Conservation (phyloP, 92 coral and sea anemone genomes). For the Diadumene lineata region DNA sequence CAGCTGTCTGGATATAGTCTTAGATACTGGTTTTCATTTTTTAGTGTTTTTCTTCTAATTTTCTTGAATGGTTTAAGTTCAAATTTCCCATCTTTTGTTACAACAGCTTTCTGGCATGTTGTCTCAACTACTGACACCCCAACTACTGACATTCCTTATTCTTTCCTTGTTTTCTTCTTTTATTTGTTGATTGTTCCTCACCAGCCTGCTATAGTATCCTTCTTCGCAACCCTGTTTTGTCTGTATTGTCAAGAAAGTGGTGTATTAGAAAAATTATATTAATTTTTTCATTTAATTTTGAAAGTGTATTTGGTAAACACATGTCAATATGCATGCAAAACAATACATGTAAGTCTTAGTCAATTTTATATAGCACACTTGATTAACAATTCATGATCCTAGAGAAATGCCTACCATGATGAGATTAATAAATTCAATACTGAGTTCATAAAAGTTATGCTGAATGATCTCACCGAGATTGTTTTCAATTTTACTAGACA, state of each 20-base stretch:
- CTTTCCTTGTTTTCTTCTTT: constrained; percentile 5
- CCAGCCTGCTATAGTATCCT: constrained; percentile 28
- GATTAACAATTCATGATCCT: too few relatives aligned
- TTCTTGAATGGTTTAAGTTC: neutral
- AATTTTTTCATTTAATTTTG: neutral
- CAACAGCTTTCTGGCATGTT: constrained; percentile 1
- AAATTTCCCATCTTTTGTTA: constrained; percentile 21
- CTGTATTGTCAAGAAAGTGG: constrained; percentile 11
- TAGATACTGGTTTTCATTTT: neutral
- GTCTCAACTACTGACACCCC: too few relatives aligned
- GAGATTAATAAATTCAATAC: too few relatives aligned
- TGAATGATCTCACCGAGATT: too few relatives aligned
- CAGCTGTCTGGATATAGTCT: neutral
- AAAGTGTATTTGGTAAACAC: neutral
- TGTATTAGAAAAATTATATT: constrained; percentile 10
- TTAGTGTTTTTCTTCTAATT: neutral
- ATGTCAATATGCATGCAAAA: neutral
- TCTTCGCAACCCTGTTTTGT: neutral
- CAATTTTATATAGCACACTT: neutral
- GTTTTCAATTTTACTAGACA: too few relatives aligned
- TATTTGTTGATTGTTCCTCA: constrained; percentile 18
- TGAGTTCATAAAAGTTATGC: too few relatives aligned
- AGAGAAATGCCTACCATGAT: too few relatives aligned
- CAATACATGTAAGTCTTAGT: constrained; percentile 6
- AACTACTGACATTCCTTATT: neutral